phyloP scores from a whole-genome alignment of 1,140 invertebrate species.

The Vanessa tameamea region DNA sequence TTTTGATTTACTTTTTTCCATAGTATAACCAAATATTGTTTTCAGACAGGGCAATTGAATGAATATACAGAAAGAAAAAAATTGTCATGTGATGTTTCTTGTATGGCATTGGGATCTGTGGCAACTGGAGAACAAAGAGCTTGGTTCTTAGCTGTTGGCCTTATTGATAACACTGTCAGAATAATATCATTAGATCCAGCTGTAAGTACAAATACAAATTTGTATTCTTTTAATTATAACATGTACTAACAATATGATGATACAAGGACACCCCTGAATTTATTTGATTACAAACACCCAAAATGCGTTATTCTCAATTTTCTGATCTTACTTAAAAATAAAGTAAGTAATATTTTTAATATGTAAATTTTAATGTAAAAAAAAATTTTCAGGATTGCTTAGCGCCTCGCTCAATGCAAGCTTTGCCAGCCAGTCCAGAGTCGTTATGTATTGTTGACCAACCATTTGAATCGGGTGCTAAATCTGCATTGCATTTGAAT shows the following conservation, averaged over 20 bases:
- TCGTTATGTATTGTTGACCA: constrained; percentile 97
- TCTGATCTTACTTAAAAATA: constrained; percentile 44
- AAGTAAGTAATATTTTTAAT: neutral
- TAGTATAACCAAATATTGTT: constrained; percentile 14
- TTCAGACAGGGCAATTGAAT: constrained; percentile 97
- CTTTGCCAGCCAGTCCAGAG: constrained; percentile 97
- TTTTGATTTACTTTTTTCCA: too few relatives aligned
- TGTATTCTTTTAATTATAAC: neutral
- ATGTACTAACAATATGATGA: constrained; percentile 63
- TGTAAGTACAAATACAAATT: constrained; percentile 77
- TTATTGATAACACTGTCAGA: constrained; percentile 97
- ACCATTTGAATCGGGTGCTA: constrained; percentile 85
- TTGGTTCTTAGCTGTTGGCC: constrained; percentile 97
- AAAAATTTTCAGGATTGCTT: constrained; percentile 87
- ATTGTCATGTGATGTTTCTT: constrained; percentile 97
- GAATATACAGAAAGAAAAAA: constrained; percentile 99
- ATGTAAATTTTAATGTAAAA: neutral
- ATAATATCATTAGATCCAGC: constrained; percentile 98
- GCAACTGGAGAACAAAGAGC: constrained; percentile 97
- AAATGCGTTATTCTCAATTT: constrained; percentile 78
- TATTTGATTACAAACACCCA: constrained; percentile 75
- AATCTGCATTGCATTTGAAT: constrained; percentile 93
- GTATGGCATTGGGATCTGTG: constrained; percentile 98
- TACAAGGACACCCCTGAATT: constrained; percentile 79
- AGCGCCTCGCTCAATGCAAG: constrained; percentile 96